Conservation (phyloP, 2,888 invertebrate genomes). For the Ichneumon xanthorius region DNA sequence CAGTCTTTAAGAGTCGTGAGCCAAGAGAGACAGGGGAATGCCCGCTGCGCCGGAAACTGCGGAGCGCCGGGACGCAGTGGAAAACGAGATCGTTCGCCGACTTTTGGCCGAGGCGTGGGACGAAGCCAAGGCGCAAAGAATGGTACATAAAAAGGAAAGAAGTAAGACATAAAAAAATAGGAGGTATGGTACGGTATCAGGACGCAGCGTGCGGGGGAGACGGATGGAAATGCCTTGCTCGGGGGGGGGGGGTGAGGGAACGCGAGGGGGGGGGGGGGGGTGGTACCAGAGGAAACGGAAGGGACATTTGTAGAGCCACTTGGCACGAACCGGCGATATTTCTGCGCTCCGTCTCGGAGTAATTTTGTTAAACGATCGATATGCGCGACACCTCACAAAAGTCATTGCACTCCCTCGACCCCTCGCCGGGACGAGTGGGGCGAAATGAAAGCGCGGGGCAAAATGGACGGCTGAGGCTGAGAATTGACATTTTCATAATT, state of each 20-base stretch:
- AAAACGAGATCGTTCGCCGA: conserved; percentile 38
- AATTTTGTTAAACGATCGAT: conserved; percentile 40
- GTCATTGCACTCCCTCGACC: conserved; percentile 15
- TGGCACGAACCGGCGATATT: conserved; percentile 27
- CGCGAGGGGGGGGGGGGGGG: neutral
- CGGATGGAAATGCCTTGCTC: conserved; percentile 1
- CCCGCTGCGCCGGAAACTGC: conserved; percentile 27
- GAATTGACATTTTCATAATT: neutral
- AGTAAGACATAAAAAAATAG: neutral
- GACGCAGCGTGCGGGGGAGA: neutral
- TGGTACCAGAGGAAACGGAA: neutral
- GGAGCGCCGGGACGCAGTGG: conserved; percentile 28
- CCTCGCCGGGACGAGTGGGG: neutral
- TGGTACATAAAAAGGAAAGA: conserved; percentile 50
- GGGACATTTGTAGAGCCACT: conserved; percentile 20
- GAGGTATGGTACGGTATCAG: conserved; percentile 4
- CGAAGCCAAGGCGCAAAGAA: conserved; percentile 16
- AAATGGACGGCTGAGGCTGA: neutral
- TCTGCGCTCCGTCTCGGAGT: conserved; percentile 22
- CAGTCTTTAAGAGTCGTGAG: conserved; percentile 55
- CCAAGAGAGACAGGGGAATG: conserved; percentile 45
- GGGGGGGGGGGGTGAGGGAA: neutral
- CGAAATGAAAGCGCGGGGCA: neutral
- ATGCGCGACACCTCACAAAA: conserved; percentile 31
- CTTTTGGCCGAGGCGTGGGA: conserved; percentile 13